Evolutionary conservation across 2,797 vertebrate genomes (phyloP).

Genomic region (Malacoctenus gilli): DNA sequence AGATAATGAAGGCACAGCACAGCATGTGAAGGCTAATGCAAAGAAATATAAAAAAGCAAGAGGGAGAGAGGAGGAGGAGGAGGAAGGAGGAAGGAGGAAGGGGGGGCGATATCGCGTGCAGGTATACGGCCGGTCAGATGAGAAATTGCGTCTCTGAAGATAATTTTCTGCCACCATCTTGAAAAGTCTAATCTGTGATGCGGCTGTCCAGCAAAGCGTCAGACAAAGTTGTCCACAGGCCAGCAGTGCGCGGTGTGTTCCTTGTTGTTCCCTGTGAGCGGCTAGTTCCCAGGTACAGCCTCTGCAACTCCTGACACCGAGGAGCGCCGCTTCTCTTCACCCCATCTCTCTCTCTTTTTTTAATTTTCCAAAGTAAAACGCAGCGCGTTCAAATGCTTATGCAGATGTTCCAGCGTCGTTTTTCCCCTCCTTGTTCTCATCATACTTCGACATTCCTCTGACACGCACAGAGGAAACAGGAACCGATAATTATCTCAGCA

Average conservation of each 20-base stretch:
- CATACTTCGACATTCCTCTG: conserved; percentile 62
- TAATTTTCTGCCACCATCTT: conserved; percentile 36
- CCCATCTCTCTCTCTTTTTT: too few species aligned
- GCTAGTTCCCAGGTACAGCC: conserved; percentile 49
- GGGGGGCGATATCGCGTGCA: not conserved
- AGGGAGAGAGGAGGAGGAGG: not conserved
- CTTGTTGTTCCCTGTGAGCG: too few species aligned
- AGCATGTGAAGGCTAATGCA: conserved; percentile 36
- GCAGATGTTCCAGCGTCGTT: conserved; percentile 23
- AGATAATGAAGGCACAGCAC: conserved; percentile 40
- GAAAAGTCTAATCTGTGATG: conserved; percentile 48
- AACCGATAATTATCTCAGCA: conserved; percentile 68
- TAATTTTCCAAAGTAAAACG: conserved; percentile 12
- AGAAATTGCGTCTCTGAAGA: conserved; percentile 30
- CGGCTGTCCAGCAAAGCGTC: conserved; percentile 34
- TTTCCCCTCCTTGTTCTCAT: conserved; percentile 23
- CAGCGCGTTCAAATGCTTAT: conserved; percentile 19
- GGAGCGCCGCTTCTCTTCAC: not conserved
- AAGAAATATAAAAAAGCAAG: conserved; percentile 9
- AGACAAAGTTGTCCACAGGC: conserved; percentile 34
- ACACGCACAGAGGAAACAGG: conserved; percentile 45
- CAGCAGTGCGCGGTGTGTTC: conserved; percentile 36
- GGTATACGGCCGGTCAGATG: conserved; percentile 2
- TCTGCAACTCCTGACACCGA: conserved; percentile 23
- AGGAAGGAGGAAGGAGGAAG: too few species aligned